phyloP scores from a whole-genome alignment of 2,888 invertebrate genomes.

The Drosophila birchii region DNA sequence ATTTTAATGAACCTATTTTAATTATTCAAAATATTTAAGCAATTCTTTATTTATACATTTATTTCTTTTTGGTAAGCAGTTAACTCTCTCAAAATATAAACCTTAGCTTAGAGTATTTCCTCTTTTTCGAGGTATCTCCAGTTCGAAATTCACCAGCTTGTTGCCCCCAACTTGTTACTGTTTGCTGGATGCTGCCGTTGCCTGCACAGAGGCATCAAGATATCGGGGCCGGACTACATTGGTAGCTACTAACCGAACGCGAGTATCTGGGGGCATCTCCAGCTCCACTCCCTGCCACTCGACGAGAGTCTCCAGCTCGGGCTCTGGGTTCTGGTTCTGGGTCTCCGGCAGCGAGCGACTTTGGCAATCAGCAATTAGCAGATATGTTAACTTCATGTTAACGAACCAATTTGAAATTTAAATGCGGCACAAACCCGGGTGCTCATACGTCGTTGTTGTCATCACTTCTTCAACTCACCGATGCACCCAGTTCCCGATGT shows the following conservation, averaged over 20 bases:
- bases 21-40: background rate
- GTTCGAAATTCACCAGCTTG: background rate
- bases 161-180: conserved; percentile 39
- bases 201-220: conserved; percentile 77
- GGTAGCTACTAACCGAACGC: conserved; percentile 69
- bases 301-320: conserved; percentile 30
- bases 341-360: conserved; percentile 68
- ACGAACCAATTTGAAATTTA: conserved; percentile 81
- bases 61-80: too few relatives aligned
- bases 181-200: conserved; percentile 61
- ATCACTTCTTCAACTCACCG: conserved; percentile 76
- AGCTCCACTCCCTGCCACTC: conserved; percentile 63
- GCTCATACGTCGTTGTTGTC: conserved; percentile 78
- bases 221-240: conserved; percentile 71
- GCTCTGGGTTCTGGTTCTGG: conserved; percentile 20
- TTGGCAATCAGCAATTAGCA: conserved; percentile 81
- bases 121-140: background rate
- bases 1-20: background rate
- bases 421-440: conserved; percentile 77
- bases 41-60: too few relatives aligned
- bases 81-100: background rate
- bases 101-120: background rate
- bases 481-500: conserved; percentile 45
- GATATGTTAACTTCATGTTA: conserved; percentile 81
- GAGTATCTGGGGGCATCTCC: conserved; percentile 44